Evolutionary conservation across 1,140 invertebrate genomes (phyloP), one percentile per base, ranked within the genome.

Genomic region (Aphaenogaster rudis): DNA sequence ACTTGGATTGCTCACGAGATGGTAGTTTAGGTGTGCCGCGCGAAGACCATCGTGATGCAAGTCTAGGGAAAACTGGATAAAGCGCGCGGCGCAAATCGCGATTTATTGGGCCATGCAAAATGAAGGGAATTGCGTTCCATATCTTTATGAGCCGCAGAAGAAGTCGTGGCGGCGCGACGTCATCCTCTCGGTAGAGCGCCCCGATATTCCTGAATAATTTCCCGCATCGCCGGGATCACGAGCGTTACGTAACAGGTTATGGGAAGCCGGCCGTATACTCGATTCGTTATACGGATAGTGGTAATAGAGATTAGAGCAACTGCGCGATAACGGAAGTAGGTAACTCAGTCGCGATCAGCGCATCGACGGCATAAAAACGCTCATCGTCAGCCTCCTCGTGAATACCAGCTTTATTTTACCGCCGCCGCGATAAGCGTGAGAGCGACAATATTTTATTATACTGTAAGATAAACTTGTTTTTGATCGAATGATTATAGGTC

Each of bases 301-400:
- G 45, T 77, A 50, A 39, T 50, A 28, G 57, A 71, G 74, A 87
- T 64, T 71, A 72, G 64, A 87, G 36, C 45, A n/a, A 57, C 7
- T 6, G n/a, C 1, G 33, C 54, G 79, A 89, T 89, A 89, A 88
- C 86, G 78, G 45, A 82, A 76, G 45, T 69, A 87, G 77, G 52
- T 74, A 84, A 76, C 69, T 84, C 80, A 39, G 52, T 48, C 54
- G 69, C 36, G 66, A 54, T 11, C 69, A 28, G 48, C 42, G 45
- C 67, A 69, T 59, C 42, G 42, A 13, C 59, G 78, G 28, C 28
- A 28, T 69, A 82, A 79, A 69, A 74, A 86, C 59, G 13, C n/a
- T 45, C 28, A 36, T 28, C 42, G 48, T 45, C 64, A 50, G 9
- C 48, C 5, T 21, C 21, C 36, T 81, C 57, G 69, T 84, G 80